Conservation (phyloP, 2,888 invertebrate species). For the Chesias legatella region DNA sequence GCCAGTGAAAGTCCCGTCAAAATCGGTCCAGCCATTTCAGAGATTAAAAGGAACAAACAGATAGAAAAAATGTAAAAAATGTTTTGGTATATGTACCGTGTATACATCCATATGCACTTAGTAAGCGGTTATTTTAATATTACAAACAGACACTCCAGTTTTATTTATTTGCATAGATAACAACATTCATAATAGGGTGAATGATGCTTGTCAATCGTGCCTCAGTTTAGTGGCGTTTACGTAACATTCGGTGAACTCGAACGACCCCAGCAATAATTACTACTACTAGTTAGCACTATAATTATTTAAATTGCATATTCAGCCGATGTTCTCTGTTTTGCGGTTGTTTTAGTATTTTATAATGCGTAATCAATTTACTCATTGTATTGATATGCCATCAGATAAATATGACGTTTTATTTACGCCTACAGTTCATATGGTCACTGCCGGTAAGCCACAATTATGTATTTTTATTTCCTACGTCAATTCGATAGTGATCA, state of each 20-base stretch:
- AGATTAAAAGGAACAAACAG: no score
- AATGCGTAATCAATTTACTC: slow-evolving; percentile 37
- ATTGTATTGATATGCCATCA: slow-evolving; percentile 41
- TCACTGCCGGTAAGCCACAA: slow-evolving; percentile 5
- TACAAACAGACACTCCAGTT: no score
- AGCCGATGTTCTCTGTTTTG: slow-evolving; percentile 41
- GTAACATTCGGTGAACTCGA: slow-evolving; percentile 37
- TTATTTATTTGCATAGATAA: no score
- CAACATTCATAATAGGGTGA: no score
- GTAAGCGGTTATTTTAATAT: no score
- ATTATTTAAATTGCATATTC: slow-evolving; percentile 49
- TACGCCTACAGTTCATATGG: slow-evolving; percentile 16
- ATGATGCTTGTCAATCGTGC: slow-evolving; percentile 32
- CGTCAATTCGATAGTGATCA: background rate
- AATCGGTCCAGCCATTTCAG: no score
- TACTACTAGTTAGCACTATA: slow-evolving; percentile 40
- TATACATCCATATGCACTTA: no score
- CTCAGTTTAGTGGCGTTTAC: slow-evolving; percentile 32
- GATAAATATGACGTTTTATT: slow-evolving; percentile 20
- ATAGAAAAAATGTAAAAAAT: no score
- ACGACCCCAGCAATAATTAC: slow-evolving; percentile 33
- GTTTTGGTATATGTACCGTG: no score
- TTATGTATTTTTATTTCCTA: slow-evolving; percentile 5
- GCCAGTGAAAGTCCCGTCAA: no score
- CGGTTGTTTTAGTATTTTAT: slow-evolving; percentile 37